Percentiles rank a stretch among this genome's conserved stretches.
Evolutionary conservation across 2,113 vertebrate genomes (phyloP).

Genomic region (Rhinopomastus cyanomelas): DNA sequence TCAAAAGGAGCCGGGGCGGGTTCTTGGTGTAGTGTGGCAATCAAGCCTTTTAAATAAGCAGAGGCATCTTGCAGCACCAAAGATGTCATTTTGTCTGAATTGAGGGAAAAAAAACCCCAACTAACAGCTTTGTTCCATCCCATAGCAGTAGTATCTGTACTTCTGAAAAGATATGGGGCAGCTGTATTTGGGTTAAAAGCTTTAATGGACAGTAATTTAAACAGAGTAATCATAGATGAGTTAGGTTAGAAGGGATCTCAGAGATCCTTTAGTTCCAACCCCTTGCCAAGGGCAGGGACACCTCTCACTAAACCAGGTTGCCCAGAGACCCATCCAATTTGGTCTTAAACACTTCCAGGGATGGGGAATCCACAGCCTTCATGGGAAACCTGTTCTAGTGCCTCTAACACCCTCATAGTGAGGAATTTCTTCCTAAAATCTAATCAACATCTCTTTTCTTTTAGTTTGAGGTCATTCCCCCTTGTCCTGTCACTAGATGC

Average conservation of each 20-base stretch:
- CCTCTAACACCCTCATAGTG: too few relatives aligned
- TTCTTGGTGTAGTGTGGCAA: background rate
- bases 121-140: background rate
- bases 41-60: background rate
- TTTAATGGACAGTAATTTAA: background rate
- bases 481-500: too few relatives aligned
- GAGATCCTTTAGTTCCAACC: too few relatives aligned
- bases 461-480: too few relatives aligned
- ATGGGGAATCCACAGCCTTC: too few relatives aligned
- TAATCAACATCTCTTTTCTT: too few relatives aligned
- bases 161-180: background rate
- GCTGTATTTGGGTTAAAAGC: background rate
- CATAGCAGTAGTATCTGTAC: background rate
- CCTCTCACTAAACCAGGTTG: background rate
- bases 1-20: background rate
- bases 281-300: too few relatives aligned
- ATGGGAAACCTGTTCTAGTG: too few relatives aligned
- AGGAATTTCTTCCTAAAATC: too few relatives aligned
- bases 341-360: too few relatives aligned
- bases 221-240: background rate
- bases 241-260: too few relatives aligned
- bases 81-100: background rate
- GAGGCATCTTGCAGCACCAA: fast-evolving
- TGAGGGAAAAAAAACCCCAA: background rate
- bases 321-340: background rate